Evolutionary conservation across 2,797 vertebrate genomes (phyloP).

Genomic region (Perodicticus potto): DNA sequence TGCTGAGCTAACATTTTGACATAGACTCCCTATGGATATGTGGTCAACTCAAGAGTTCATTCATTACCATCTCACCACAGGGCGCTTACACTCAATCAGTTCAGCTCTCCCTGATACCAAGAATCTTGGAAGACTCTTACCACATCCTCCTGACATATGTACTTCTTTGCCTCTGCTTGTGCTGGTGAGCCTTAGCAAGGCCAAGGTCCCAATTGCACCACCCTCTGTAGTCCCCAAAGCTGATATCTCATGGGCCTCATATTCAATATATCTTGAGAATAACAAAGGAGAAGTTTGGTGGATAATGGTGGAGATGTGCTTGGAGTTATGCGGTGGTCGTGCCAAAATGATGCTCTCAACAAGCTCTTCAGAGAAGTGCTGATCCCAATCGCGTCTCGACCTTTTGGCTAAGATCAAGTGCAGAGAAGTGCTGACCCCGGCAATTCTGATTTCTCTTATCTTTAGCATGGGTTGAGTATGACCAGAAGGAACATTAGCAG

Average conservation of each 20-base stretch:
- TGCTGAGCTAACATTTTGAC: not conserved
- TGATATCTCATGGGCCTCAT: not conserved
- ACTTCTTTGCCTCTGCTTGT: not conserved
- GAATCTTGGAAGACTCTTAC: not conserved
- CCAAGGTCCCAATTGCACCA: not conserved
- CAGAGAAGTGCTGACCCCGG: not conserved
- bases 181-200: not conserved
- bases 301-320: not conserved
- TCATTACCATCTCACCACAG: not conserved
- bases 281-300: not conserved
- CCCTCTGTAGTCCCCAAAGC: not conserved
- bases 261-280: not conserved
- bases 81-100: not conserved
- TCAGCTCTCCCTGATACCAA: not conserved
- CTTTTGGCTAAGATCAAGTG: too few relatives aligned
- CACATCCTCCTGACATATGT: not conserved
- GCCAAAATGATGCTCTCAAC: not conserved
- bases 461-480: not conserved
- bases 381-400: not conserved
- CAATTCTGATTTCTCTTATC: not conserved
- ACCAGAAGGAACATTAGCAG: not conserved
- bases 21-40: not conserved
- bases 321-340: not conserved
- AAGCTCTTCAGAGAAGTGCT: not conserved
- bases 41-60: not conserved